Percentiles rank a stretch among this genome's conserved stretches.
Conservation (phyloP, 2,888 invertebrate species). For the Mycalesis mineus region DNA sequence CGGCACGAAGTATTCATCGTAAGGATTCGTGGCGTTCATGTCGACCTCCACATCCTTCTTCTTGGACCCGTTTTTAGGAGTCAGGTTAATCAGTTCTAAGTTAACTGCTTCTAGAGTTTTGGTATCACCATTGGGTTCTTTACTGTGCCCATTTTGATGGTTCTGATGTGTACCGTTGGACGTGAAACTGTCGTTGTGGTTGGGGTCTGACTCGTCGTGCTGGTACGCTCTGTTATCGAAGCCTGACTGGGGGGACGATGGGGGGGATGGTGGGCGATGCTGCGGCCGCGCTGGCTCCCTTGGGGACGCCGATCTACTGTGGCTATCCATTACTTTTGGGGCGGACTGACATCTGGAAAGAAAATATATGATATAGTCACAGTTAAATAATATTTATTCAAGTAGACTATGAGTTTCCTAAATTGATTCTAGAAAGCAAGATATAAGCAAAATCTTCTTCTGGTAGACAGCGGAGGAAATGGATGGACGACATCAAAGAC, state of each 20-base stretch:
- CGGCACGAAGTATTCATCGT: conserved; percentile 91
- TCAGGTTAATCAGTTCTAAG: conserved; percentile 87
- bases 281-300: conserved; percentile 72
- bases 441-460: too few relatives aligned
- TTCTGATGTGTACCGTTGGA: conserved; percentile 58
- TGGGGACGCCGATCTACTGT: conserved; percentile 73
- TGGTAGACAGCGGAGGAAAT: too few relatives aligned
- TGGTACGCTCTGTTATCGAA: conserved; percentile 72
- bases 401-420: too few relatives aligned
- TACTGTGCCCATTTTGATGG: conserved; percentile 62
- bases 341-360: conserved; percentile 72
- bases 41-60: conserved; percentile 83
- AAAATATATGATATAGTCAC: conserved; percentile 19
- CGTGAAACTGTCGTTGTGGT: conserved; percentile 74
- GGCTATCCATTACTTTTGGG: conserved; percentile 72
- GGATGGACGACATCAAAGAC: too few relatives aligned
- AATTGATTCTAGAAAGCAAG: too few relatives aligned
- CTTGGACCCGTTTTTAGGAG: conserved; percentile 77
- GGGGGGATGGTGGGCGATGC: conserved; percentile 66
- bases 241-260: conserved; percentile 41
- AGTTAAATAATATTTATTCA: background rate
- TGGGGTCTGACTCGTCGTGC: conserved; percentile 63
- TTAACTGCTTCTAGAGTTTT: conserved; percentile 84
- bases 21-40: conserved; percentile 82
- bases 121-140: conserved; percentile 64